Conservation (phyloP, 1,140 invertebrate genomes). For the Teleopsis dalmanni region DNA sequence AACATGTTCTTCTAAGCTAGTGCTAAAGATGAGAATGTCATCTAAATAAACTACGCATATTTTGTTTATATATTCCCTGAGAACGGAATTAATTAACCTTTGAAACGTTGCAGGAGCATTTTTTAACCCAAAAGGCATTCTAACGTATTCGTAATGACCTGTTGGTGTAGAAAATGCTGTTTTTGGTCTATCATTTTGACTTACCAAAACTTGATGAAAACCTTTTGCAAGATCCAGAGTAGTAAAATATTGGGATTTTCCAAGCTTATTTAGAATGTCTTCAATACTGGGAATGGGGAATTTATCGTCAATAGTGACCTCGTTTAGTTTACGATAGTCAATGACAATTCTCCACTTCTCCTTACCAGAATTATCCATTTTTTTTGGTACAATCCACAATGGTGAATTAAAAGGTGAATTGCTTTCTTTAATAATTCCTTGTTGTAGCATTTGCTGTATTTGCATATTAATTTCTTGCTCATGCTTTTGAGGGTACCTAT, state of each 20-base stretch:
- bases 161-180: conserved; percentile 20
- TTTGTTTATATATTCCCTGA: conserved; percentile 9
- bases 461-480: conserved; percentile 32
- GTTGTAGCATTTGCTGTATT: conserved; percentile 29
- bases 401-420: conserved; percentile 26
- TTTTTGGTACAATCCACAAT: conserved; percentile 17
- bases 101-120: conserved; percentile 16
- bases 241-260: conserved; percentile 11
- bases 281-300: conserved; percentile 11
- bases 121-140: conserved; percentile 14
- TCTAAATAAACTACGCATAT: conserved; percentile 15
- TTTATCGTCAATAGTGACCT: conserved; percentile 13
- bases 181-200: conserved; percentile 14
- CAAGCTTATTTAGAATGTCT: conserved; percentile 13
- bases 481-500: conserved; percentile 35
- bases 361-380: conserved; percentile 20
- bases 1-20: conserved; percentile 13
- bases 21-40: conserved; percentile 19
- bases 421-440: conserved; percentile 39
- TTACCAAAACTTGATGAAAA: conserved; percentile 18
- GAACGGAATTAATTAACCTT: conserved; percentile 10
- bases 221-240: conserved; percentile 16
- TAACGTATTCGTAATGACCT: conserved; percentile 13
- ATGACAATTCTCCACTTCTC: conserved; percentile 37
- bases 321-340: conserved; percentile 38